Percentiles rank a stretch among this genome's conserved stretches.
phyloP scores from a whole-genome alignment of 1,140 invertebrate genomes.

The Wasmannia auropunctata region DNA sequence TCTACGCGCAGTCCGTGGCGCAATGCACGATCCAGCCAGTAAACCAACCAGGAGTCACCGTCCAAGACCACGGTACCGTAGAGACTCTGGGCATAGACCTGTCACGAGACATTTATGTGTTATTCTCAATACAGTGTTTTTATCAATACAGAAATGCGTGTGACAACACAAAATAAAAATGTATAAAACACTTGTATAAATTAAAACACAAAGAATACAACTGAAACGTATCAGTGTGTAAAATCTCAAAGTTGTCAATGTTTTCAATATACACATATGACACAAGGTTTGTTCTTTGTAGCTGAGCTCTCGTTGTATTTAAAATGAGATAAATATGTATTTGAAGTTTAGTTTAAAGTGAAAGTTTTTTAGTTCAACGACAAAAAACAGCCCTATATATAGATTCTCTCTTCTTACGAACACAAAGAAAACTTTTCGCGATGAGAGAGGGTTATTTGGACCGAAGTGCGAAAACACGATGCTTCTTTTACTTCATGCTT shows the following conservation, averaged over 20 bases:
- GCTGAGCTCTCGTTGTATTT: too few relatives aligned
- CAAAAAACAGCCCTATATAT: too few relatives aligned
- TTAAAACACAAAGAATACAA: not conserved
- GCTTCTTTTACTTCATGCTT: not conserved
- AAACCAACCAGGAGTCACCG: conserved; percentile 85
- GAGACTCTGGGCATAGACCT: conserved; percentile 84
- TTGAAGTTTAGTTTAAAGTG: too few relatives aligned
- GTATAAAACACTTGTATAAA: not conserved
- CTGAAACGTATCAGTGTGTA: not conserved
- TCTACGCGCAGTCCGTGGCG: conserved; percentile 83
- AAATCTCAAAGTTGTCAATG: not conserved
- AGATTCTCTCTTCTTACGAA: not conserved
- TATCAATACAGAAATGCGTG: not conserved
- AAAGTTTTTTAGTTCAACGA: too few relatives aligned
- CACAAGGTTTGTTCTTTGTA: too few relatives aligned
- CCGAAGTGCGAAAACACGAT: not conserved
- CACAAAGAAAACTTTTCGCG: not conserved
- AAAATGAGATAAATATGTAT: too few relatives aligned
- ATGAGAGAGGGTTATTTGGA: not conserved
- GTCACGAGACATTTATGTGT: not conserved
- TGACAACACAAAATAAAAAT: not conserved
- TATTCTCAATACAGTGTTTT: not conserved
- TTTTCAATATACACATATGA: not conserved
- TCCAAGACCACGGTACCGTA: conserved; percentile 83
- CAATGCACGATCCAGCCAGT: conserved; percentile 83